Evolutionary conservation across 1,140 invertebrate species (phyloP).

Genomic region (Cydia pomonella): DNA sequence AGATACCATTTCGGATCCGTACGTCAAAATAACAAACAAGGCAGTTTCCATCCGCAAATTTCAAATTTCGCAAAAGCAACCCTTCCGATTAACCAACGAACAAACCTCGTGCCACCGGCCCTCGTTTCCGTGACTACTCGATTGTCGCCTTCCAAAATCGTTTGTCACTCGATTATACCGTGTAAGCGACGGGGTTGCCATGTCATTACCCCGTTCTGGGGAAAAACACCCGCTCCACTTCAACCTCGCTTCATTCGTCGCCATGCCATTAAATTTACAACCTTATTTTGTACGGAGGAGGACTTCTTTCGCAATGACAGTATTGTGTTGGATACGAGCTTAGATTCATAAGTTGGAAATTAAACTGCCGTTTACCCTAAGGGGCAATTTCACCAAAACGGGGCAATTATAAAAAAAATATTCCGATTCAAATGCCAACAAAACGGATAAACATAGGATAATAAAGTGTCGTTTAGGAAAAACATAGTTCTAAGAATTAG

Average conservation of each 20-base stretch:
- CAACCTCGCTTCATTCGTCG: background rate
- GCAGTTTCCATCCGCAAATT: background rate
- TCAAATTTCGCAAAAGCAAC: background rate
- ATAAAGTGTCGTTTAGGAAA: slow-evolving; percentile 79
- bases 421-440: slow-evolving; percentile 65
- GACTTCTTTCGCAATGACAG: background rate
- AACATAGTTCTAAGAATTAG: slow-evolving; percentile 60
- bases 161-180: slow-evolving; percentile 76
- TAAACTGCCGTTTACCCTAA: slow-evolving; percentile 59
- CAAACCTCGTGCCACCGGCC: background rate
- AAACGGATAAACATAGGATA: slow-evolving; percentile 71
- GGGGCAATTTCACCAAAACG: slow-evolving; percentile 62
- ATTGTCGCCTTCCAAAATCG: slow-evolving; percentile 64
- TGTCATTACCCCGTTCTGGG: slow-evolving; percentile 66
- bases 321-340: background rate
- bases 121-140: slow-evolving; percentile 17
- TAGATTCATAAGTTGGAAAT: background rate
- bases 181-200: slow-evolving; percentile 60
- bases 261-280: background rate
- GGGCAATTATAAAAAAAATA: slow-evolving; percentile 53
- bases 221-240: slow-evolving; percentile 58
- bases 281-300: background rate
- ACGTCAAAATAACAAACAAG: background rate
- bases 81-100: slow-evolving; percentile 21
- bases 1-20: no score